A percentile compares a stretch with the other conserved stretches of the same genome.
Conservation (phyloP, 1,140 invertebrate genomes). For the Philotrypesis tridentata region DNA sequence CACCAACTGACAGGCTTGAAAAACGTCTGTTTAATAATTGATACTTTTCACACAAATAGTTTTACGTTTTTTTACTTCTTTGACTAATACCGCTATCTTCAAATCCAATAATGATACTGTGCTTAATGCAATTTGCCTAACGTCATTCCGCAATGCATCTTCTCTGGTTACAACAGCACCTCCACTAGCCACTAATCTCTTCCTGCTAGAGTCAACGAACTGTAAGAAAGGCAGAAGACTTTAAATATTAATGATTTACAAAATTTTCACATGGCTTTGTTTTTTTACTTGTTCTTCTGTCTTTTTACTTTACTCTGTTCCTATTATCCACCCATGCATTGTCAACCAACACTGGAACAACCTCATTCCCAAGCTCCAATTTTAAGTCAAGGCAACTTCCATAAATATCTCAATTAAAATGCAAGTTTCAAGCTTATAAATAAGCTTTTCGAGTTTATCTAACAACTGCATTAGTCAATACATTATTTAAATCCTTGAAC, state of each 20-base stretch:
- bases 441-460: no score
- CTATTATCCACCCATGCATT: background rate
- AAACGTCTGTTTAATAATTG: background rate
- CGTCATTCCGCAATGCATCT: conserved; percentile 7
- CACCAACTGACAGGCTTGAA: no score
- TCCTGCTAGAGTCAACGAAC: conserved; percentile 31
- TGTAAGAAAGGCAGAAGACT: background rate
- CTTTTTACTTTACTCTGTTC: no score
- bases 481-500: no score
- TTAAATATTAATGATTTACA: background rate
- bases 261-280: conserved; percentile 28
- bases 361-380: conserved; percentile 15
- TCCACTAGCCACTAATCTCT: conserved; percentile 17
- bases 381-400: background rate
- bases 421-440: background rate
- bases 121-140: conserved; percentile 42
- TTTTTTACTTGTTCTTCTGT: no score
- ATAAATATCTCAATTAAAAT: background rate
- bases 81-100: background rate
- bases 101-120: conserved; percentile 29
- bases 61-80: background rate
- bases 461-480: no score
- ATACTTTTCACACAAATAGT: background rate
- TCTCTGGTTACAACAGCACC: conserved; percentile 19
- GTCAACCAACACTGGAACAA: background rate